Conservation (phyloP, 2,113 vertebrate genomes). For the Campylomormyrus tamandua region DNA sequence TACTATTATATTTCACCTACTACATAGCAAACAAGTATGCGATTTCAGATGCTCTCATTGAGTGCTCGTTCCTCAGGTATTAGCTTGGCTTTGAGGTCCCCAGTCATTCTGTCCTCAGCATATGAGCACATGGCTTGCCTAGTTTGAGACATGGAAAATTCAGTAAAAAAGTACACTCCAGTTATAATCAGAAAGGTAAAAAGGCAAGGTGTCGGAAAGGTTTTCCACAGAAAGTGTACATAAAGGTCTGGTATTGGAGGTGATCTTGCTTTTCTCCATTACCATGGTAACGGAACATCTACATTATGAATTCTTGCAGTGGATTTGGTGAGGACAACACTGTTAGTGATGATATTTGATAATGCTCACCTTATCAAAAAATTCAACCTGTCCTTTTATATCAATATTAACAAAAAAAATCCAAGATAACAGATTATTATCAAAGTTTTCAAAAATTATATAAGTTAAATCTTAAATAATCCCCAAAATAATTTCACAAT, state of each 20-base stretch:
- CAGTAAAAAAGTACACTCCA: neutral
- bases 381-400: neutral
- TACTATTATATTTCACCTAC: neutral
- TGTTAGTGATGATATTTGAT: neutral
- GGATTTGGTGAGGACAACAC: neutral
- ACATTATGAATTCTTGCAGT: neutral
- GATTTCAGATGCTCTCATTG: neutral
- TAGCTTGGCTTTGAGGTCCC: neutral
- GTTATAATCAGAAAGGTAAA: neutral
- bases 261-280: neutral
- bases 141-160: neutral
- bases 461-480: neutral
- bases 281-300: conserved; percentile 15
- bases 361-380: neutral
- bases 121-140: neutral
- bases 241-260: neutral
- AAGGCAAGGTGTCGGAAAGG: neutral
- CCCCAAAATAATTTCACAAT: neutral
- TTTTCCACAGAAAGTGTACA: neutral
- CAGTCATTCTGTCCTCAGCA: neutral
- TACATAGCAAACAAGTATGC: neutral
- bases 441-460: neutral
- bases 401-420: neutral
- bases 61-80: neutral
- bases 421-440: neutral